Percentiles rank a stretch among this genome's conserved stretches.
Conservation (phyloP, 1,140 invertebrate species). For the Vanessa atalanta region DNA sequence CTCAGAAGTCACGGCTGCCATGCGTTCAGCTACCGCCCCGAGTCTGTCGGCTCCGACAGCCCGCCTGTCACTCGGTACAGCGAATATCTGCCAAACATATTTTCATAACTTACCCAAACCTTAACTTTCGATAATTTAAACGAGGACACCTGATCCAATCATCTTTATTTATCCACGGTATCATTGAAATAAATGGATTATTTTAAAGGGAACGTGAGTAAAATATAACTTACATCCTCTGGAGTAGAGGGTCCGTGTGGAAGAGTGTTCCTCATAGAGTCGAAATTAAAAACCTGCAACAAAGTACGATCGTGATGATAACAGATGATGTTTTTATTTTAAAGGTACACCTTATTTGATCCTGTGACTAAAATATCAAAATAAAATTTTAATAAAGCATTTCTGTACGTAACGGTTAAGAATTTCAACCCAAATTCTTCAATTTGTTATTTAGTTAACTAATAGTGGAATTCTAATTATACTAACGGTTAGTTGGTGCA, state of each 20-base stretch:
- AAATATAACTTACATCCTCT: constrained; percentile 49
- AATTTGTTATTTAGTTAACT: too few relatives aligned
- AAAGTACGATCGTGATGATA: constrained; percentile 2
- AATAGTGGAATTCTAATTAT: too few relatives aligned
- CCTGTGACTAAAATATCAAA: background rate
- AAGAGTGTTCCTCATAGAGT: constrained; percentile 46
- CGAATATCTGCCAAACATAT: constrained; percentile 44
- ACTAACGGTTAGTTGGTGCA: too few relatives aligned
- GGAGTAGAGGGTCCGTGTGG: constrained; percentile 39
- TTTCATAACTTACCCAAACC: too few relatives aligned
- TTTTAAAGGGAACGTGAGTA: background rate
- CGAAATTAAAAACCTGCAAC: constrained; percentile 51
- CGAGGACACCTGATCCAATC: too few relatives aligned
- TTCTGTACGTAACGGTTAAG: background rate
- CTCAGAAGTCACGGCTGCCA: constrained; percentile 24
- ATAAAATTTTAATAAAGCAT: background rate
- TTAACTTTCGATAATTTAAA: too few relatives aligned
- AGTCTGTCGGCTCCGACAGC: constrained; percentile 42
- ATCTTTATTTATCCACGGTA: too few relatives aligned
- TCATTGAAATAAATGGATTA: too few relatives aligned
- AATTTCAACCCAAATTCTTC: too few relatives aligned
- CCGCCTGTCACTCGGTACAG: constrained; percentile 37
- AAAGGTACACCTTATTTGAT: too few relatives aligned
- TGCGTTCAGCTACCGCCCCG: constrained; percentile 21
- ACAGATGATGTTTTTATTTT: too few relatives aligned